phyloP scores from a whole-genome alignment of 2,113 vertebrate genomes.

The Propithecus coquereli region DNA sequence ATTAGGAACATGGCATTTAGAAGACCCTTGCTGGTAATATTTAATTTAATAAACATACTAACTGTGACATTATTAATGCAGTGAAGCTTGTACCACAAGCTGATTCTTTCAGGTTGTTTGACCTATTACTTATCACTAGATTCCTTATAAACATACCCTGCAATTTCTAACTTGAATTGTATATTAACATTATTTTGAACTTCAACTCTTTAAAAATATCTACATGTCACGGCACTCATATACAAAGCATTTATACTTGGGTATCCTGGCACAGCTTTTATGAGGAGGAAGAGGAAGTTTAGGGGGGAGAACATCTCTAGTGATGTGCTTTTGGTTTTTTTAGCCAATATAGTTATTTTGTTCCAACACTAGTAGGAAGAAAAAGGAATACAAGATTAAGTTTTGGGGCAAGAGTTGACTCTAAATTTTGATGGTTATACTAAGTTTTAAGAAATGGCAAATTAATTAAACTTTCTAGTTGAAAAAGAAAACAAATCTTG shows the following conservation, averaged over 20 bases:
- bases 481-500: slow-evolving; percentile 15
- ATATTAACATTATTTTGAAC: slow-evolving; percentile 48
- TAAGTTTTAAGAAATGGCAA: slow-evolving; percentile 50
- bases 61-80: slow-evolving; percentile 79
- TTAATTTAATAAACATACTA: slow-evolving; percentile 72
- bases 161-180: slow-evolving; percentile 49
- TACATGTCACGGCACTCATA: not conserved
- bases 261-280: not conserved
- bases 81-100: slow-evolving; percentile 74
- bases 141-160: slow-evolving; percentile 49
- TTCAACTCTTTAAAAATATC: slow-evolving; percentile 51
- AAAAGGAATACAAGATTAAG: not conserved
- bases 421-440: not conserved
- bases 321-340: not conserved
- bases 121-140: slow-evolving; percentile 64
- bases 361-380: not conserved
- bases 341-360: slow-evolving; percentile 28
- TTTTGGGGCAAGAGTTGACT: not conserved
- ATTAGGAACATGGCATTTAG: slow-evolving; percentile 72
- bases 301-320: not conserved
- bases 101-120: slow-evolving; percentile 70
- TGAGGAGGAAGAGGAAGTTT: not conserved
- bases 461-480: slow-evolving; percentile 45
- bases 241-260: slow-evolving; percentile 22
- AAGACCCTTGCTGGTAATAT: slow-evolving; percentile 72